Evolutionary conservation across 1,140 invertebrate genomes (phyloP), one percentile per base, ranked within the genome.

Genomic region (Drosophila nannoptera): DNA sequence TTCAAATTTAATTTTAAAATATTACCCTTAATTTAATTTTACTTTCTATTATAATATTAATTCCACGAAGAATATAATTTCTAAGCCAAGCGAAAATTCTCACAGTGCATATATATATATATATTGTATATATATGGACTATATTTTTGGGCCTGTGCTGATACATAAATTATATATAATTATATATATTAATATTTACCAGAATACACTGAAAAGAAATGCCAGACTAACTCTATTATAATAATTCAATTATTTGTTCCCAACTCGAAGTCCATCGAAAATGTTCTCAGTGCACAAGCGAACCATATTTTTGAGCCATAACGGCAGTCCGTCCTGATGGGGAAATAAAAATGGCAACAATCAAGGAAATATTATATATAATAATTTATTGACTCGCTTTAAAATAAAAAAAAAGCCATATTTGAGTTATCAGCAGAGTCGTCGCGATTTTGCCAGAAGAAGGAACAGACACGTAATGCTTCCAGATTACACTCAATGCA

Each of bases 311-410:
- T 3, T 22, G 22, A 2, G 32, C 14, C 35, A 45, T 56, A 56
- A 69, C 52, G 38, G 58, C 64, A 58, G 48, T 58, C 38, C 14
- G 16, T 40, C 38, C 52, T n/a, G 9, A 6, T 11, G 52, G 67
- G 46, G 53, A 61, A 69, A 69, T 33, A 58, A 65, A 53, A 58
- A 52, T 32, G 12, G 45, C 46, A 49, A 29, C 35, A 54, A 45
- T 42, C 36, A 31, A 38, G 16, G 33, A 22, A 62, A 65, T 68
- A 72, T 61, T 72, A 68, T 72, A 68, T 71, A 71, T 71, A 71
- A 72, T 52, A 62, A 36, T 68, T 68, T 68, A 68, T 61, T 72
- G 43, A 8, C 65, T 55, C 40, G 32, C 60, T 42, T 66, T 50
- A 53, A 67, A 22, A 71, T 59, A 53, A 22, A 16, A 9, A 9